Evolutionary conservation across 1,140 invertebrate species (phyloP), one percentile per base, ranked within the genome.

Genomic region (Trachymyrmex cornetzi): DNA sequence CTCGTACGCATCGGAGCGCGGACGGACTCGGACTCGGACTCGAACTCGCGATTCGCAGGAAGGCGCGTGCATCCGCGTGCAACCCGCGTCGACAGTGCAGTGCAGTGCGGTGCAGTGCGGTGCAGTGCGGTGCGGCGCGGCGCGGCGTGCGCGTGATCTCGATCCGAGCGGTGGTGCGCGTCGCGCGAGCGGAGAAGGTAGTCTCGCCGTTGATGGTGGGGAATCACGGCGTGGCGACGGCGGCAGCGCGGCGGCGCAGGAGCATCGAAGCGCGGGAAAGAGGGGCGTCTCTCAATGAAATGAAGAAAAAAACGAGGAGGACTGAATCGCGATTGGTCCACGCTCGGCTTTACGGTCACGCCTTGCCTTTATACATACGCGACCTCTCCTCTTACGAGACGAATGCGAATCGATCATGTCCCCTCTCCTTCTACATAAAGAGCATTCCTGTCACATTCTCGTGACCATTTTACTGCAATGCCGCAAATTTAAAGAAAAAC

Each of bases 321-420:
- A 84, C 91, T 90, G 91, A 88, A 91, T 93, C 86, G 90, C 85
- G 90, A 94, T 94, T 94, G 93, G 93, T 93, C 90, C 91, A 91
- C 89, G 80, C 69, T 67, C 57, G 53, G 66, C 82, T 66, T 85
- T 77, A 61, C 79, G 91, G 92, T 92, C 92, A 94, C 93, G 93
- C 93, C 93, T 93, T 22, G 92, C 92, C 66, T 91, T 91, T 91
- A 91, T 91, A 84, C 87, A 55, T 66, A 16, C 66, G 22, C 66
- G 66, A 57, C 38, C 66, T 79, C 22, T 55, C n/a, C 50, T 75
- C 55, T 24, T 24, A 14, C 24, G 67, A 82, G 67, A 82, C 38
- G 55, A 84, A 48, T n/a, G 38, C 55, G 80, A 74, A 84, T 84
- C 80, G 80, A 84, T 84, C 9, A 74, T 63, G 55, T 53, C 22